Evolutionary conservation across 2,113 vertebrate genomes (phyloP).

Genomic region (Plecturocebus donacophilus): DNA sequence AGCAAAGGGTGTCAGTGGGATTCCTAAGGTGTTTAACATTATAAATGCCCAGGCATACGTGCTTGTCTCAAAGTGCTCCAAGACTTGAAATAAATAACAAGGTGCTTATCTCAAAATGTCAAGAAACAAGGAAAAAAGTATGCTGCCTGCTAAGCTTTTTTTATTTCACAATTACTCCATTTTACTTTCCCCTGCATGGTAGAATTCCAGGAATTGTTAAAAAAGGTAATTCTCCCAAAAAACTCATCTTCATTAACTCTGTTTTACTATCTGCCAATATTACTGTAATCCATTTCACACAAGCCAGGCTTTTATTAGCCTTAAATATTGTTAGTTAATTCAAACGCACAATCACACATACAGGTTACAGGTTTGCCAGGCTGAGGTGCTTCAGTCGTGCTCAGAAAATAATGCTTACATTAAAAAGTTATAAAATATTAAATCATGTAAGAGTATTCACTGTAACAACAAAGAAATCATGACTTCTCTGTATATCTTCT

Average conservation of each 20-base stretch:
- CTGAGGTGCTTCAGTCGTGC: not conserved
- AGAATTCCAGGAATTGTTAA: not conserved
- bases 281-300: conserved; percentile 27
- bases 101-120: not conserved
- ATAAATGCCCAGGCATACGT: not conserved
- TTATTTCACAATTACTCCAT: not conserved
- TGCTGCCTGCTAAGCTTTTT: not conserved
- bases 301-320: not conserved
- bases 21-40: not conserved
- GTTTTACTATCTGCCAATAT: conserved; percentile 1
- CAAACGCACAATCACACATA: conserved; percentile 16
- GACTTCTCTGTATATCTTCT: not conserved
- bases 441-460: not conserved
- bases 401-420: conserved; percentile 36
- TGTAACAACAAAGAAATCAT: not conserved
- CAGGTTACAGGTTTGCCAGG: not conserved
- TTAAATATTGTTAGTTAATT: conserved; percentile 6
- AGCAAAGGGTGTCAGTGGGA: not conserved
- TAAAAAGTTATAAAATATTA: conserved; percentile 45
- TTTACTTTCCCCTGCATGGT: not conserved
- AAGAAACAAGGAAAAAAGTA: not conserved
- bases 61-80: not conserved
- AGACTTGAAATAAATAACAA: not conserved
- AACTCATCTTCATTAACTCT: conserved; percentile 12
- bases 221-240: not conserved